These are phyloP conservation scores for Apamea sordens DNA, from an alignment of 2,888 invertebrate genomes.

Conservation along the genomic window DNA sequence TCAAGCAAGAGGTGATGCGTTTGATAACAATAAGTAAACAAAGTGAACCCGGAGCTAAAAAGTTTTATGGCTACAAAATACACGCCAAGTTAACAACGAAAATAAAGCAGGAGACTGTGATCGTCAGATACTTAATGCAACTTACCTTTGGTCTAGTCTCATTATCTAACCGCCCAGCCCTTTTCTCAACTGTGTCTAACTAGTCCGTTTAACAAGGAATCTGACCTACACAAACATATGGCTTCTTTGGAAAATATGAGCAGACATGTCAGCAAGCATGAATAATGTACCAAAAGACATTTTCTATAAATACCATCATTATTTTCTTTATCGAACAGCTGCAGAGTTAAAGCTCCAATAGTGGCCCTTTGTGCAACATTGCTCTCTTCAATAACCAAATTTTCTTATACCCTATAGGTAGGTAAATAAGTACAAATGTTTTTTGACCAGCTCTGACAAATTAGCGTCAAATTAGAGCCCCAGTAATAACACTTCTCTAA, in stretches of 20 bases:
- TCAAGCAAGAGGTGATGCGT: background rate
- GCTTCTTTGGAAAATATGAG: background rate
- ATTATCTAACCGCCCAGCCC: background rate
- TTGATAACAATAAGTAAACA: background rate
- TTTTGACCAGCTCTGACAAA: constrained; percentile 41
- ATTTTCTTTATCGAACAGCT: background rate
- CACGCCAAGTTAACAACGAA: background rate
- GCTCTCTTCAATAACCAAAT: background rate
- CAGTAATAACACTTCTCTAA: constrained; percentile 41
- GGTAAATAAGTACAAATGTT: background rate
- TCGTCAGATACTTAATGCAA: background rate
- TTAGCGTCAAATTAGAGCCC: constrained; percentile 55
- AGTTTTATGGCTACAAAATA: background rate
- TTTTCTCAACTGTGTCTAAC: background rate
- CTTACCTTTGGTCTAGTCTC: background rate
- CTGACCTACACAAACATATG: background rate
- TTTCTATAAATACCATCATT: background rate
- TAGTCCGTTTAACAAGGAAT: background rate
- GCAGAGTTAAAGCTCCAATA: background rate
- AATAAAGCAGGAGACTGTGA: background rate
- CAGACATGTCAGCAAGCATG: background rate
- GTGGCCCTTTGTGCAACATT: background rate
- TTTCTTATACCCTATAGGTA: constrained; percentile 3
- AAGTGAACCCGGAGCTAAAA: background rate
- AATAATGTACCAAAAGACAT: background rate